Percentiles rank a stretch among this genome's conserved stretches.
phyloP scores from a whole-genome alignment of 1,140 invertebrate genomes.

The Mycetomoellerius zeteki region DNA sequence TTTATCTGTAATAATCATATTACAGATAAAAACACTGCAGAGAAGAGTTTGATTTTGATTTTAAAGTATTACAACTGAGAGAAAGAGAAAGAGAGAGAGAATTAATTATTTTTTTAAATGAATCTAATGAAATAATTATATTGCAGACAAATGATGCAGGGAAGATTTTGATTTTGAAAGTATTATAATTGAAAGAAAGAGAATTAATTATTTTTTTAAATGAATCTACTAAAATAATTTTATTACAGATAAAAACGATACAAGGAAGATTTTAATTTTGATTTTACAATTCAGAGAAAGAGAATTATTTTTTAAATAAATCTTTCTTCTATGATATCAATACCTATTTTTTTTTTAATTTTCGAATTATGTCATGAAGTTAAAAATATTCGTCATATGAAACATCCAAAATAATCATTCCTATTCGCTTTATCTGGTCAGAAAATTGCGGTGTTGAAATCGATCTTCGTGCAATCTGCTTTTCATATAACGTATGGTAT shows the following conservation, averaged over 20 bases:
- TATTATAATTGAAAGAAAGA: no score
- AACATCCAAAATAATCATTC: not conserved
- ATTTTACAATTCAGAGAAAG: not conserved
- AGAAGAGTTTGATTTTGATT: not conserved
- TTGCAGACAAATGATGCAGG: no score
- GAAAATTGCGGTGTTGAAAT: constrained; percentile 28
- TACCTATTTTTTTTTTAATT: not conserved
- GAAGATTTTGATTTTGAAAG: no score
- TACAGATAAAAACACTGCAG: not conserved
- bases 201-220: no score
- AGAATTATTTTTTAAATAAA: not conserved
- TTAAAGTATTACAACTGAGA: not conserved
- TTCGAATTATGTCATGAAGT: not conserved
- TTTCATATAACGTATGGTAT: constrained; percentile 10
- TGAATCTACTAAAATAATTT: not conserved
- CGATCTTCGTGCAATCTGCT: not conserved
- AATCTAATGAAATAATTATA: not conserved
- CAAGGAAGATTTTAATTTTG: not conserved
- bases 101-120: not conserved
- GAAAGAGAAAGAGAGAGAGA: not conserved
- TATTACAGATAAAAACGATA: not conserved
- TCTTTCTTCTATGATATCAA: not conserved
- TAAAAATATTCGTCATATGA: constrained; percentile 7
- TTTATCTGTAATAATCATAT: not conserved
- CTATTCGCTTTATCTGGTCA: not conserved